A percentile compares a stretch with the other conserved stretches of the same genome.
These are phyloP conservation scores for Heliconius melpomene DNA, from an alignment of 1,140 invertebrate genomes.

Conservation along the genomic window DNA sequence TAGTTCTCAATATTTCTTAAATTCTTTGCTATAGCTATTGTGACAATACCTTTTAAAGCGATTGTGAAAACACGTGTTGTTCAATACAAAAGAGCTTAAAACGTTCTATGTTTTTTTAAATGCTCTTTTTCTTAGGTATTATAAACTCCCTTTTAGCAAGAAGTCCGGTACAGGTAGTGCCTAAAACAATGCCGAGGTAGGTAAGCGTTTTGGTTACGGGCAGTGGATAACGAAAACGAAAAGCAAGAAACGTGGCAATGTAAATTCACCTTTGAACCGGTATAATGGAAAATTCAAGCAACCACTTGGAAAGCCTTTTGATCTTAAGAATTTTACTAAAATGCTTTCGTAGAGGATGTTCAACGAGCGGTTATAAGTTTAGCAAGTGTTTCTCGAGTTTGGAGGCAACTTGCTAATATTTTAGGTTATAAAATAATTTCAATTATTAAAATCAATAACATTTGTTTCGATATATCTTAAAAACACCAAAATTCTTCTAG, in stretches of 20 bases:
- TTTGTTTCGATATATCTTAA: background rate
- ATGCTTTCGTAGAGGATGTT: slow-evolving; percentile 52
- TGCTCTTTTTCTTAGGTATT: slow-evolving; percentile 17
- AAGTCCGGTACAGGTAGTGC: background rate
- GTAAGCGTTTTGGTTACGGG: slow-evolving; percentile 29
- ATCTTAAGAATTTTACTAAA: slow-evolving; percentile 70
- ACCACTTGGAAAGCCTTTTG: slow-evolving; percentile 73
- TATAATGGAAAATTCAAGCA: slow-evolving; percentile 73
- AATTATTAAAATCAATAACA: background rate
- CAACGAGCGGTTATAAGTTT: slow-evolving; percentile 52
- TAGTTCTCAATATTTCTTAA: background rate
- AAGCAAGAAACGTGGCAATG: slow-evolving; percentile 50
- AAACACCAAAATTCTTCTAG: background rate
- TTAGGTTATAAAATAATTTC: background rate
- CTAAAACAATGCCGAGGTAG: slow-evolving; percentile 20
- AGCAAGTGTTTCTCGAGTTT: slow-evolving; percentile 43
- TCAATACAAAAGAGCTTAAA: slow-evolving; percentile 8
- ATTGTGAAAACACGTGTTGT: slow-evolving; percentile 8
- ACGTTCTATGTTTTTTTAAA: background rate
- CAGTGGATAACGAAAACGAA: slow-evolving; percentile 32
- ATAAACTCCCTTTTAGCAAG: slow-evolving; percentile 2
- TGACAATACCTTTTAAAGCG: slow-evolving; percentile 5
- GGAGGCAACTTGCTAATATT: slow-evolving; percentile 22
- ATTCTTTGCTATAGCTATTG: slow-evolving; percentile 7
- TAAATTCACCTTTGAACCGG: slow-evolving; percentile 65